Base-by-base conservation (phyloP, 2,113 vertebrate genomes). In the Monopterus albus region DNA sequence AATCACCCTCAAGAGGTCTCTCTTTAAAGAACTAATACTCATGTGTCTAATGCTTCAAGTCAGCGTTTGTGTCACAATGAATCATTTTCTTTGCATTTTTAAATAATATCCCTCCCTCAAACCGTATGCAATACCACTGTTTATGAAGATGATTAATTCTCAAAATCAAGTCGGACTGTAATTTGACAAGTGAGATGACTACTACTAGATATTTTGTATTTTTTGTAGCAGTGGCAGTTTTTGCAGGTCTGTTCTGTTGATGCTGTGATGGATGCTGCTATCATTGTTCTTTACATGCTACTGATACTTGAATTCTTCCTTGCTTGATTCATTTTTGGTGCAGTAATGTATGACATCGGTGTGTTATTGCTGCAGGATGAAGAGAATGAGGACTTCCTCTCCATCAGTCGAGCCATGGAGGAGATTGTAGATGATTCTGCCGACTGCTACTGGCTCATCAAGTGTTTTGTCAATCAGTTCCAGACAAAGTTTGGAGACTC, bases 381-480 rank as follows among this genome's bases (percentile, higher is more conserved):
- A 2, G 94, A 96, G 63, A 94, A 97, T 77, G 93, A 96, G 82
- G 93, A 95, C 58, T 99, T 99, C 76, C 93, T 98, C 63, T 94
- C 95, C 57, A 94, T 98, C 81, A 94, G 94, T 9, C 93, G 91
- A 84, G 94, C 96, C 29, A 96, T 98, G 96, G 95, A 96, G 65
- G 96, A 99, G 77, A 96, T 99, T 68, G 94, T 95, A 12, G 96
- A 98, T 15, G 95, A 97, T 58, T 91, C 92, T 0, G 83, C 97
- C 0, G 96, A 98, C 83, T 97, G 96, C 75, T 99, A 98, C 23
- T 99, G 97, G 97, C 94, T 98, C 7, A 92, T 94, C 45, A 97
- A 95, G 50, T 94, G 93, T 76, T 99, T 99, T 51, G 89, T 98
- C 76, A 96, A 92, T 83, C 97, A 98, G 75, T 93, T 97, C 56